These are phyloP conservation scores for Proterorhinus semilunaris DNA, from an alignment of 2,113 vertebrate genomes.

Conservation along the genomic window DNA sequence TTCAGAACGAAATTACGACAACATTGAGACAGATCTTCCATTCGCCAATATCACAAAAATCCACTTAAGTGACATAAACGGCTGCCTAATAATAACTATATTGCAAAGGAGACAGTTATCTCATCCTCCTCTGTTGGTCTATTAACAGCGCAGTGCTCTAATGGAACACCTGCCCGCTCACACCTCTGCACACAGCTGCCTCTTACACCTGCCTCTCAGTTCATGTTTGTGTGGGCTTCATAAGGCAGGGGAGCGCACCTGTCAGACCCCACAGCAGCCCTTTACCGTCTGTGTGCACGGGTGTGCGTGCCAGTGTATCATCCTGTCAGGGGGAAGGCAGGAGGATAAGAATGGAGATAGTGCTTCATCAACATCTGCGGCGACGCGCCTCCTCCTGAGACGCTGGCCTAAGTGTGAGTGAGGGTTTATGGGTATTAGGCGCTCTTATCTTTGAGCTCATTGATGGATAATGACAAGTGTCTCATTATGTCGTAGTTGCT, in stretches of 20 bases:
- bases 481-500: constrained; percentile 78
- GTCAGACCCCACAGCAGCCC: constrained; percentile 60
- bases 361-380: constrained; percentile 74
- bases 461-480: constrained; percentile 74
- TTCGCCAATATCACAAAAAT: not conserved
- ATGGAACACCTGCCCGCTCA: constrained; percentile 75
- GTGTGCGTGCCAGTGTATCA: constrained; percentile 20
- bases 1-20: not conserved
- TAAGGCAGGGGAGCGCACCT: constrained; percentile 62
- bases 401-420: constrained; percentile 28
- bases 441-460: constrained; percentile 67
- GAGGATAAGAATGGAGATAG: constrained; percentile 66
- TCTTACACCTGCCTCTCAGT: constrained; percentile 64
- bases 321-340: constrained; percentile 59
- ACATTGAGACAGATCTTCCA: not conserved
- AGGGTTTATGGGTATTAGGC: constrained; percentile 35
- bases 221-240: constrained; percentile 27
- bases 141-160: constrained; percentile 49
- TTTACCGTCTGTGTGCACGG: constrained; percentile 39
- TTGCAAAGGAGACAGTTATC: not conserved
- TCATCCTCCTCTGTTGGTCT: constrained; percentile 17
- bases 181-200: constrained; percentile 71
- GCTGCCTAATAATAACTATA: not conserved
- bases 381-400: constrained; percentile 62
- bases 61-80: not conserved